Evolutionary conservation across 1,140 invertebrate genomes (phyloP).

Genomic region (Megalonaias nervosa): DNA sequence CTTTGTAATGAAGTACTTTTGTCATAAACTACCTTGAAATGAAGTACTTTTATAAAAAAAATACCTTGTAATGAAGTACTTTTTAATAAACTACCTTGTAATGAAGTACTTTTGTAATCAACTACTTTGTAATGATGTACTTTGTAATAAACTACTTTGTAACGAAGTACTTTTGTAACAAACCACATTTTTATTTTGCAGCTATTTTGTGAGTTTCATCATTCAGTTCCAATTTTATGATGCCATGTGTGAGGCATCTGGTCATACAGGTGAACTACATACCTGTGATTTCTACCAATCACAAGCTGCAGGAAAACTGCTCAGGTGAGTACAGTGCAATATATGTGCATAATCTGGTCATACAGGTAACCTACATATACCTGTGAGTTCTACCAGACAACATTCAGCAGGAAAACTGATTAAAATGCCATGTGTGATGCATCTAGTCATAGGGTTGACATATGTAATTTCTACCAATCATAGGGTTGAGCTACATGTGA

Average conservation of each 20-base stretch:
- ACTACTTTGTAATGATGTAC: too few relatives aligned
- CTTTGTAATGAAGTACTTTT: too few relatives aligned
- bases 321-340: conserved; percentile 32
- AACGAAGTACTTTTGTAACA: too few relatives aligned
- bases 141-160: too few relatives aligned
- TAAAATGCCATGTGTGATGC: conserved; percentile 86
- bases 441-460: conserved; percentile 81
- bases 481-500: too few relatives aligned
- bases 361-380: conserved; percentile 79
- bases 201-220: conserved; percentile 79
- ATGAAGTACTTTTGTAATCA: too few relatives aligned
- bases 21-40: too few relatives aligned
- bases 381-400: conserved; percentile 81
- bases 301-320: conserved; percentile 77
- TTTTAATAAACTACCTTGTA: conserved; percentile 67
- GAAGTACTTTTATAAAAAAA: neutral
- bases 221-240: conserved; percentile 94
- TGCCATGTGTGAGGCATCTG: conserved; percentile 84
- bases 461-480: conserved; percentile 90
- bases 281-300: conserved; percentile 92
- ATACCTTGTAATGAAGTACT: neutral
- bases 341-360: too few relatives aligned
- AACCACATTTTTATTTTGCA: conserved; percentile 73
- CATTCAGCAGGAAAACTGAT: too few relatives aligned
- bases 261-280: conserved; percentile 84